Percentiles rank a stretch among this genome's conserved stretches.
These are phyloP conservation scores for Alectura lathami DNA, from an alignment of 2,113 vertebrate genomes.

Conservation along the genomic window DNA sequence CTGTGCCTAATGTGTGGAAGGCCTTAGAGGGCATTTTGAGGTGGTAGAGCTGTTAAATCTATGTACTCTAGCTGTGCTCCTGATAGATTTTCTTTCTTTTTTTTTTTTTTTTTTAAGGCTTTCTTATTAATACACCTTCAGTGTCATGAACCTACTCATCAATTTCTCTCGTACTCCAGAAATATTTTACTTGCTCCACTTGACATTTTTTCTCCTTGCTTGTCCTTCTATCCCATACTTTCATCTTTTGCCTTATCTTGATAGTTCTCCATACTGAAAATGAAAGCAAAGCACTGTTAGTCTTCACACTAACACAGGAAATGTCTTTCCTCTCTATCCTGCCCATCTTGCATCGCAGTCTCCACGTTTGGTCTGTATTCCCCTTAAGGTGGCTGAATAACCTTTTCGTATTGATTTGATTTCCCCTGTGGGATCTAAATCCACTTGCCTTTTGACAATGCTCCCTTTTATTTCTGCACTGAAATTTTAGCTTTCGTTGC, in stretches of 20 bases:
- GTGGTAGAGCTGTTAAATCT: conserved; percentile 6
- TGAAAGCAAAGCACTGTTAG: neutral
- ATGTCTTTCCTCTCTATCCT: neutral
- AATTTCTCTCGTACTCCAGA: conserved; percentile 7
- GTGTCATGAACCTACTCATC: neutral
- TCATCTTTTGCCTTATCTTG: neutral
- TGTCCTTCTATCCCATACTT: neutral
- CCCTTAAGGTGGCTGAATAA: neutral
- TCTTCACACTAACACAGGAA: neutral
- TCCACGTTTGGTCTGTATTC: neutral
- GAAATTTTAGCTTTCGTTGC: neutral
- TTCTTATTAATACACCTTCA: neutral
- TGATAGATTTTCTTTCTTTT: neutral
- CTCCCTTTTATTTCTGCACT: conserved; percentile 1
- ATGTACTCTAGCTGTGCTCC: neutral
- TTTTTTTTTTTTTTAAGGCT: neutral
- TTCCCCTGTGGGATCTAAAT: conserved; percentile 9
- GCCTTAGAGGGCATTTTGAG: neutral
- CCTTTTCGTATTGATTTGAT: conserved; percentile 3
- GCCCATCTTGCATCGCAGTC: neutral
- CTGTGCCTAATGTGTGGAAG: neutral
- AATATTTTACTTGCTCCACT: neutral
- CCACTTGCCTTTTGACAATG: conserved; percentile 16
- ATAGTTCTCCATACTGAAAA: neutral
- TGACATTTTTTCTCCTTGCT: neutral